Evolutionary conservation across 92 coral and sea anemone species (phyloP).

Genomic region (Plumapathes pennacea): DNA sequence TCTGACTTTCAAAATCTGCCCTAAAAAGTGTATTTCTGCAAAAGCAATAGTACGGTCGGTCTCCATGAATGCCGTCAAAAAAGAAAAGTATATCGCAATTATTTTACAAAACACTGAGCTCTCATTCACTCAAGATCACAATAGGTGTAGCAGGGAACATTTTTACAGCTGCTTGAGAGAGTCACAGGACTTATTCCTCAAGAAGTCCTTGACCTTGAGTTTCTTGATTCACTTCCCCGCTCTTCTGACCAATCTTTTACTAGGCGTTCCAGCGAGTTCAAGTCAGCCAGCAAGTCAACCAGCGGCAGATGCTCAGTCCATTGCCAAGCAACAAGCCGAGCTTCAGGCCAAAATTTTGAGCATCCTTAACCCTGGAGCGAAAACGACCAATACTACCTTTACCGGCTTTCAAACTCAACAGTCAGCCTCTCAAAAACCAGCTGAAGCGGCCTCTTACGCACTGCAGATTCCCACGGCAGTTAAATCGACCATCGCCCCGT

Average conservation of each 20-base stretch:
- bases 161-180: too few species aligned
- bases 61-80: too few species aligned
- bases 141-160: too few species aligned
- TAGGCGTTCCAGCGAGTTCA: conserved; percentile 53
- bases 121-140: too few species aligned
- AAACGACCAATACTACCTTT: conserved; percentile 10
- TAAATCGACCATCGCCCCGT: conserved; percentile 18
- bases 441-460: conserved; percentile 2
- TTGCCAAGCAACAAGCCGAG: conserved; percentile 98
- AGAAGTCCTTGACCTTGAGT: too few species aligned
- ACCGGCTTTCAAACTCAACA: conserved; percentile 13
- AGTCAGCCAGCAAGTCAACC: conserved; percentile 65
- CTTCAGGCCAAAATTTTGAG: conserved; percentile 98
- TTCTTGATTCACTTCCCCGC: conserved; percentile 2
- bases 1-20: too few species aligned
- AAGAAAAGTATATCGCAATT: too few species aligned
- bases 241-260: conserved; percentile 39
- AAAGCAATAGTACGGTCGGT: too few species aligned
- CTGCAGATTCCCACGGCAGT: conserved; percentile 7
- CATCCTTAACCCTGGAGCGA: conserved; percentile 78
- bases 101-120: too few species aligned
- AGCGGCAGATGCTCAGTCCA: conserved; percentile 83
- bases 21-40: too few species aligned
- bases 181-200: too few species aligned
- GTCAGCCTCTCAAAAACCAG: conserved; percentile 7